phyloP scores from a whole-genome alignment of 2,113 vertebrate genomes.

The Labrus mixtus region DNA sequence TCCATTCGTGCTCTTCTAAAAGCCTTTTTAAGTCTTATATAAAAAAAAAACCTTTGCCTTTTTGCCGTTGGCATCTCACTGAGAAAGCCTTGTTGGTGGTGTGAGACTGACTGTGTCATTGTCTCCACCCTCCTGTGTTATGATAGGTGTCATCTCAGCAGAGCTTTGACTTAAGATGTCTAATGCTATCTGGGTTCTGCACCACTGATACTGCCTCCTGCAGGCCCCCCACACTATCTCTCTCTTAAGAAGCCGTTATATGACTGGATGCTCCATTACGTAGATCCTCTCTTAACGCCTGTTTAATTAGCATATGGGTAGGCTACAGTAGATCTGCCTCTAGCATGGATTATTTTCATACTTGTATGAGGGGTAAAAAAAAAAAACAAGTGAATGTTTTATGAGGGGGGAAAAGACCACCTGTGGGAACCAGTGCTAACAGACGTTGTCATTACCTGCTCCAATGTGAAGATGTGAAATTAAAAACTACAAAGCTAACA shows the following conservation, averaged over 20 bases:
- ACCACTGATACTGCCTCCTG: constrained; percentile 24
- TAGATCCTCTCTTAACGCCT: constrained; percentile 17
- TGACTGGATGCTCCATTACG: constrained; percentile 26
- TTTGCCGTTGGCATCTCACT: neutral
- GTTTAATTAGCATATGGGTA: constrained; percentile 52
- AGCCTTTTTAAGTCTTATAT: neutral
- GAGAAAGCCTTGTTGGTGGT: constrained; percentile 6
- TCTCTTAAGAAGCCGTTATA: constrained; percentile 39
- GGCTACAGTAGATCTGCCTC: constrained; percentile 38
- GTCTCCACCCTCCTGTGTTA: constrained; percentile 26
- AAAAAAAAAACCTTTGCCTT: constrained; percentile 7
- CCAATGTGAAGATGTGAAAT: constrained; percentile 19
- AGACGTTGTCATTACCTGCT: constrained; percentile 8
- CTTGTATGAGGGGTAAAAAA: constrained; percentile 18
- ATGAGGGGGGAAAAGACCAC: neutral
- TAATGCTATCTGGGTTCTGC: constrained; percentile 35
- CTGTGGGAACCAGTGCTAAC: constrained; percentile 10
- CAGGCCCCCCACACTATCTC: constrained; percentile 10
- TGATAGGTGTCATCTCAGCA: constrained; percentile 35
- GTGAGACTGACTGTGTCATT: constrained; percentile 24
- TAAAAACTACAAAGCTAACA: constrained; percentile 3
- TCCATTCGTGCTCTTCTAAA: neutral
- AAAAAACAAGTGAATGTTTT: constrained; percentile 15
- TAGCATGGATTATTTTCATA: constrained; percentile 54
- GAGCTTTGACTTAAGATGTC: constrained; percentile 27